phyloP scores from a whole-genome alignment of 2,113 vertebrate species.

The Periophthalmodon schlosseri region DNA sequence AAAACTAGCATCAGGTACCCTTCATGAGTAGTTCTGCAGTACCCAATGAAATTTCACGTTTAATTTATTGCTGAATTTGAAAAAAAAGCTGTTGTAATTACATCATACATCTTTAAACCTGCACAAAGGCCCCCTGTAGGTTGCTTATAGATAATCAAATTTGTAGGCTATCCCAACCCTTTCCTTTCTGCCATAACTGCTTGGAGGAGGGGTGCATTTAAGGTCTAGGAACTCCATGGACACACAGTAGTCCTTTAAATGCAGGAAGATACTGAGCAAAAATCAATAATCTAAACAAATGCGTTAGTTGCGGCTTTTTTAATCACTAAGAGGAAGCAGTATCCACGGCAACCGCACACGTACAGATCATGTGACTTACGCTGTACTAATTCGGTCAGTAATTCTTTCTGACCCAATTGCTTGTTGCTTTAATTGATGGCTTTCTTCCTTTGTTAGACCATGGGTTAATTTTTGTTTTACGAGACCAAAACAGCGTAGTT shows the following conservation, averaged over 20 bases:
- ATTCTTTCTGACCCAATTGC: background rate
- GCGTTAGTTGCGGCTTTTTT: background rate
- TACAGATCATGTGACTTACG: background rate
- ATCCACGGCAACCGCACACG: background rate
- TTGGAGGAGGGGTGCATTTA: no score
- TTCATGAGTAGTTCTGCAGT: no score
- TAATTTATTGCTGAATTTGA: no score
- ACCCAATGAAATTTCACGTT: no score
- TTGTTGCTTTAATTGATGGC: background rate
- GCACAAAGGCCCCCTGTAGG: background rate
- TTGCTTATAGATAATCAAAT: background rate
- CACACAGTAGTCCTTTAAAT: background rate
- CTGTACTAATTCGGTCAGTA: no score
- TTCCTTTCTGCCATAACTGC: background rate
- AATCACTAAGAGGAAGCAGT: background rate
- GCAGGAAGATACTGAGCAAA: background rate
- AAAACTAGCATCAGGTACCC: no score
- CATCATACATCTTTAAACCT: background rate
- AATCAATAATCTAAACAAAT: background rate
- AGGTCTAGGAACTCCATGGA: background rate
- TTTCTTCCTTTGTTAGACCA: background rate
- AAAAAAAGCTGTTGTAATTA: no score
- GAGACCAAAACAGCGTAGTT: background rate
- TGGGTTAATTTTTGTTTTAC: no score
- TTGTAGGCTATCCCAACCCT: background rate